Percentiles rank a stretch among this genome's conserved stretches.
Evolutionary conservation across 2,113 vertebrate genomes (phyloP).

Genomic region (Sorex araneus): DNA sequence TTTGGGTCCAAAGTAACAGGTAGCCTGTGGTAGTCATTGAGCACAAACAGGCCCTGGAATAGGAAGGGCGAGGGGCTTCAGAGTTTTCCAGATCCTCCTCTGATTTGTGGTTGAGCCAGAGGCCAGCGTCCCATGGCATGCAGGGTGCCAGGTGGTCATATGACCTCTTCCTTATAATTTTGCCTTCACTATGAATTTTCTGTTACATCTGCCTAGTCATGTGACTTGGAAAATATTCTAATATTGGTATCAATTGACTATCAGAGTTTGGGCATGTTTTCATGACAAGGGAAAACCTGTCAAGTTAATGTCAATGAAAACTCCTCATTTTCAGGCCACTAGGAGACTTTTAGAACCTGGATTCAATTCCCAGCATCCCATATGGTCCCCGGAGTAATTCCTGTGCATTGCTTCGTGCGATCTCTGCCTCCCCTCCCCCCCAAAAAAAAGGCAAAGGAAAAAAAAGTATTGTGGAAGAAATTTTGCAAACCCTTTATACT

Average conservation of each 20-base stretch:
- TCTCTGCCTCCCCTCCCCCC: no score
- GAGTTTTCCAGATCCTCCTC: slow-evolving; percentile 7
- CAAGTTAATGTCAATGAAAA: slow-evolving; percentile 17
- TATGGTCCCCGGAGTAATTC: no score
- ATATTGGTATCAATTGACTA: not conserved
- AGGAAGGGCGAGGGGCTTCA: slow-evolving; percentile 54
- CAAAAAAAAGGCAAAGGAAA: not conserved
- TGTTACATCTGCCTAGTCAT: not conserved
- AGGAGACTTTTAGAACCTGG: slow-evolving; percentile 52
- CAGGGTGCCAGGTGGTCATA: not conserved
- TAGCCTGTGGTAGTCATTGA: slow-evolving; percentile 58
- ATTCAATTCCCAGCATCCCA: no score
- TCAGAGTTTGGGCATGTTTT: not conserved
- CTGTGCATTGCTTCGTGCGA: no score
- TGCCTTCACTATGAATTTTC: slow-evolving; percentile 22
- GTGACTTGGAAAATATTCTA: slow-evolving; percentile 37
- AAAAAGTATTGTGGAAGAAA: not conserved
- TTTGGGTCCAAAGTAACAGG: slow-evolving; percentile 82
- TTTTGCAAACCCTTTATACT: not conserved
- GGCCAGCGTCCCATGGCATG: slow-evolving; percentile 61
- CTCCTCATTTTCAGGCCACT: not conserved
- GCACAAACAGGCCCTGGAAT: slow-evolving; percentile 71
- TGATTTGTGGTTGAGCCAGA: slow-evolving; percentile 62
- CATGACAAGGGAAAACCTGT: no score
- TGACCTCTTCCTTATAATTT: not conserved